These are phyloP conservation scores for Ostrea edulis DNA, from an alignment of 1,140 invertebrate genomes.

Conservation along the genomic window DNA sequence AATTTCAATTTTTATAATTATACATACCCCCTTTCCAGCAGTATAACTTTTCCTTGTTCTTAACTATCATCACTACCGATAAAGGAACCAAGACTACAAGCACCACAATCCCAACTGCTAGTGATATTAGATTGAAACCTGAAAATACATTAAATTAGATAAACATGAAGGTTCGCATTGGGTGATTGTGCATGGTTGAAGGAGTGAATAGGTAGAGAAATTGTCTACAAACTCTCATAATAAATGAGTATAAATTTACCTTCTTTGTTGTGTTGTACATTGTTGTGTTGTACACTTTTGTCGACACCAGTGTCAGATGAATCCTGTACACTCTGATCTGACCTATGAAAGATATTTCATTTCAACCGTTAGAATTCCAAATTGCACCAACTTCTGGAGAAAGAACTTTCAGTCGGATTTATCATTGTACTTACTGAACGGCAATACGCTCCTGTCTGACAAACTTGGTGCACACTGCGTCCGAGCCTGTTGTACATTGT, in stretches of 20 bases:
- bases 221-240: too few relatives aligned
- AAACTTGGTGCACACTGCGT: neutral
- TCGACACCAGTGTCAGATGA: neutral
- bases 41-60: neutral
- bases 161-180: neutral
- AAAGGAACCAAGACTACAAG: neutral
- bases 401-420: neutral
- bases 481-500: neutral
- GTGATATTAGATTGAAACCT: neutral
- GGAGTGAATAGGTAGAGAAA: neutral
- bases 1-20: neutral
- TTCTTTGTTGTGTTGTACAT: neutral
- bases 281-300: neutral
- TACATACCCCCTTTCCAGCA: slow-evolving; percentile 10
- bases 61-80: neutral
- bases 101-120: neutral
- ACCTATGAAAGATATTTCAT: neutral
- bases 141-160: neutral
- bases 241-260: neutral
- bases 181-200: neutral
- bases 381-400: neutral
- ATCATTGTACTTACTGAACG: neutral
- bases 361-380: neutral
- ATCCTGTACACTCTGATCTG: neutral
- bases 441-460: neutral